Evolutionary conservation across 1,140 invertebrate genomes (phyloP), one percentile per base, ranked within the genome.

Genomic region (Leptopilina clavipes): DNA sequence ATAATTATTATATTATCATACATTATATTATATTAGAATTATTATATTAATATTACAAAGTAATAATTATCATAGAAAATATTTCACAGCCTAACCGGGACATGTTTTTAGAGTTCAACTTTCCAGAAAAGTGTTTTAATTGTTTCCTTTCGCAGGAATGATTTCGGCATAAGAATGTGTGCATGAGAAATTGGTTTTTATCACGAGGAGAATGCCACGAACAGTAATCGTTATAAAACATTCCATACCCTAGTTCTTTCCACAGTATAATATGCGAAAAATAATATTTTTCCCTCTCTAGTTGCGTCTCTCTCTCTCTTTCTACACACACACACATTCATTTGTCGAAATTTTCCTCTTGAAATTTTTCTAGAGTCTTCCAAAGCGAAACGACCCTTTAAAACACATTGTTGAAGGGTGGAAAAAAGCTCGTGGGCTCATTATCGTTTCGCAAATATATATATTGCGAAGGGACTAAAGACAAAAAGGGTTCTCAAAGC

Each of bases 361-460:
- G 22, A 65, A 65, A 65, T 65, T 65, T 37, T 6, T 65, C 22
- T 65, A 65, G 59, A 65, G 59, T 8, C 12, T 31, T 65, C 22
- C 1, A 65, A n/a, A 37, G 59, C 59, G 22, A 37, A 65, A 65
- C 59, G 59, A 65, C 59, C 59, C 59, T 65, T n/a, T 31, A 31
- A 31, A 65, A 40, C 7, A 9, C 59, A 65, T 37, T 65, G 22
- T 40, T 37, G 22, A 65, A 65, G 59, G 59, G 59, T 65, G 19
- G 25, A 73, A 31, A 22, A 72, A 54, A 48, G 54, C 76, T 40
- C 72, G 25, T 44, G 10, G 12, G 45, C 70, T 31, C 45, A 52
- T 76, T 44, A 72, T 8, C 71, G 25, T 72, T 25, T 45, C n/a
- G 71, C 25, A 72, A 44, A 31, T 31, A 31, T 31, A 31, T 45